Evolutionary conservation across 1,140 invertebrate species (phyloP).

Genomic region (Drosophila hydei): DNA sequence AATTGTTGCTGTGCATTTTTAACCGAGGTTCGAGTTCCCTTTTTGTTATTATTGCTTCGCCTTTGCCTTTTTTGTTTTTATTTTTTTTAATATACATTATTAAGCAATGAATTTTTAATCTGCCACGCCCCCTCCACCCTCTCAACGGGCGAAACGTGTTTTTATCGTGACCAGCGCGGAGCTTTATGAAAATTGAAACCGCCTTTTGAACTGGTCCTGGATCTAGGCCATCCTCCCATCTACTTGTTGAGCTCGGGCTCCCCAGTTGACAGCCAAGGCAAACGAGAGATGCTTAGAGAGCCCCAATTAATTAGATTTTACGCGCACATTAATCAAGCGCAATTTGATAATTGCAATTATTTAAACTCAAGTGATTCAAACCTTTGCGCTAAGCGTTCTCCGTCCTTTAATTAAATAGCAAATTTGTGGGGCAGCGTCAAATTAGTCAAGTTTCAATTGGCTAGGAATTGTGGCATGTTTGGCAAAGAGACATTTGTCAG

Average conservation of each 20-base stretch:
- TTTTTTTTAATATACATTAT: slow-evolving; percentile 26
- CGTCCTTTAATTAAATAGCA: neutral
- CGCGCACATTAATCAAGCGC: slow-evolving; percentile 47
- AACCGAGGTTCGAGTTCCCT: slow-evolving; percentile 64
- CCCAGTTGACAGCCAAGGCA: neutral
- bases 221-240: neutral
- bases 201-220: slow-evolving; percentile 29
- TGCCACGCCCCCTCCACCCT: neutral
- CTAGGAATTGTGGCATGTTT: neutral
- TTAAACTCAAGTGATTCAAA: slow-evolving; percentile 47
- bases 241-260: slow-evolving; percentile 23
- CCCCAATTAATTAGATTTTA: slow-evolving; percentile 61
- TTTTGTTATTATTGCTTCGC: no score
- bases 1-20: slow-evolving; percentile 81
- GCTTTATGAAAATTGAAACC: slow-evolving; percentile 27
- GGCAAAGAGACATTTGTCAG: neutral
- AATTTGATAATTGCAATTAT: slow-evolving; percentile 69
- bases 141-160: slow-evolving; percentile 40
- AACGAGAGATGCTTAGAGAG: no score
- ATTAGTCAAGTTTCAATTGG: neutral
- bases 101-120: slow-evolving; percentile 74
- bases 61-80: slow-evolving; percentile 2
- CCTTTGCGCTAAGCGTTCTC: neutral
- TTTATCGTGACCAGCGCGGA: slow-evolving; percentile 26
- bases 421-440: neutral